These are phyloP conservation scores for Calliopum simillimum DNA, from an alignment of 2,888 invertebrate species.

Conservation along the genomic window DNA sequence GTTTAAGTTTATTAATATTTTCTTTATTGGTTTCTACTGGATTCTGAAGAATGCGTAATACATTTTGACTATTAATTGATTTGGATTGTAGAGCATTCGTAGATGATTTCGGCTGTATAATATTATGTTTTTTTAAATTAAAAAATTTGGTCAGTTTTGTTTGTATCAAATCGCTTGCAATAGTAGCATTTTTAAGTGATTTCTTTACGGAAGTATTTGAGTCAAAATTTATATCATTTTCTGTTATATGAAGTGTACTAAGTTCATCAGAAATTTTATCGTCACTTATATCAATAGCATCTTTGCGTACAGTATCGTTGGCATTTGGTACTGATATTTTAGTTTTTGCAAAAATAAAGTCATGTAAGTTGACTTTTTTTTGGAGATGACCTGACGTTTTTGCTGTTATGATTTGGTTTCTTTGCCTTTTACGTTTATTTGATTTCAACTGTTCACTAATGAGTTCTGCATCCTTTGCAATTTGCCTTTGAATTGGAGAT, in stretches of 20 bases:
- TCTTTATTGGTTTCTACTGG: too few relatives aligned
- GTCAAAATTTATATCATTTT: neutral
- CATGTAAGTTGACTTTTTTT: constrained; percentile 22
- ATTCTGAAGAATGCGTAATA: too few relatives aligned
- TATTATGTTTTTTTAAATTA: too few relatives aligned
- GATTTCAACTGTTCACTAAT: neutral
- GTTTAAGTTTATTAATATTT: too few relatives aligned
- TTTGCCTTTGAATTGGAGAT: constrained; percentile 4
- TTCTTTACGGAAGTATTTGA: neutral
- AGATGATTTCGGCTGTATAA: too few relatives aligned
- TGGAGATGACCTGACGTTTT: constrained; percentile 1
- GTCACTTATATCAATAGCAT: neutral
- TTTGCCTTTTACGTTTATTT: constrained; percentile 33
- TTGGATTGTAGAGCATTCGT: too few relatives aligned
- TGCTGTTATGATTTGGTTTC: constrained; percentile 23
- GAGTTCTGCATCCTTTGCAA: constrained; percentile 4
- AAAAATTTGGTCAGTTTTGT: constrained; percentile 34
- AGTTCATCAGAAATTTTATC: neutral
- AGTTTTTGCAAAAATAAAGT: constrained; percentile 33
- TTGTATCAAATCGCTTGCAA: constrained; percentile 14
- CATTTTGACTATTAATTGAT: too few relatives aligned
- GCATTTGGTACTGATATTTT: constrained; percentile 17
- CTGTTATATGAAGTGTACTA: neutral
- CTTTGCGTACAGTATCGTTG: neutral
- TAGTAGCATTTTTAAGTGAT: neutral